Evolutionary conservation across 1,140 invertebrate species (phyloP).

Genomic region (Bombus difficillimus): DNA sequence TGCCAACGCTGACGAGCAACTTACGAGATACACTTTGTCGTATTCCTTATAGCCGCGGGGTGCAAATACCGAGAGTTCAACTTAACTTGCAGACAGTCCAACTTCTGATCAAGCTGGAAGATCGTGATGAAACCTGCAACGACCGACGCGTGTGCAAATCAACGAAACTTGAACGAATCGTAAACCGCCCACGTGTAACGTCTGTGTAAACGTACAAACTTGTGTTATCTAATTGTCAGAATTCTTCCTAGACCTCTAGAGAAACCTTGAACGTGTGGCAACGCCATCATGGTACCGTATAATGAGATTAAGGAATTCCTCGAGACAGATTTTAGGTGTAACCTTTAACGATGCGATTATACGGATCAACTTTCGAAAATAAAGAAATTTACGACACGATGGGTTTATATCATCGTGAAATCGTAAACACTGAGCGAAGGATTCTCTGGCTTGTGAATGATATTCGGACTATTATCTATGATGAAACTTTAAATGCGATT

Average conservation of each 20-base stretch:
- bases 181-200: conserved; percentile 13
- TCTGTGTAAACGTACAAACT: not conserved
- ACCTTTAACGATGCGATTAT: not conserved
- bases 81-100: no score
- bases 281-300: no score
- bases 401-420: not conserved
- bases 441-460: not conserved
- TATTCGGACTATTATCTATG: not conserved
- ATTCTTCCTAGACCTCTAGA: not conserved
- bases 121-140: conserved; percentile 1
- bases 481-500: no score
- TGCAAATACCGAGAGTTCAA: not conserved
- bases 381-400: conserved; percentile 14
- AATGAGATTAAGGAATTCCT: conserved; percentile 5
- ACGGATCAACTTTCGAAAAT: not conserved
- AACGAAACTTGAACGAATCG: not conserved
- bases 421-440: conserved; percentile 1
- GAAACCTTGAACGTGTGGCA: not conserved
- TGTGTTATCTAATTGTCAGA: conserved; percentile 16
- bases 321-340: not conserved
- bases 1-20: conserved; percentile 4
- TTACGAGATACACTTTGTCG: conserved; percentile 16
- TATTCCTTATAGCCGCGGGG: no score
- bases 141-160: not conserved
- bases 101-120: not conserved